Conservation (phyloP, 2,888 invertebrate genomes). For the Lepidonotus clava region DNA sequence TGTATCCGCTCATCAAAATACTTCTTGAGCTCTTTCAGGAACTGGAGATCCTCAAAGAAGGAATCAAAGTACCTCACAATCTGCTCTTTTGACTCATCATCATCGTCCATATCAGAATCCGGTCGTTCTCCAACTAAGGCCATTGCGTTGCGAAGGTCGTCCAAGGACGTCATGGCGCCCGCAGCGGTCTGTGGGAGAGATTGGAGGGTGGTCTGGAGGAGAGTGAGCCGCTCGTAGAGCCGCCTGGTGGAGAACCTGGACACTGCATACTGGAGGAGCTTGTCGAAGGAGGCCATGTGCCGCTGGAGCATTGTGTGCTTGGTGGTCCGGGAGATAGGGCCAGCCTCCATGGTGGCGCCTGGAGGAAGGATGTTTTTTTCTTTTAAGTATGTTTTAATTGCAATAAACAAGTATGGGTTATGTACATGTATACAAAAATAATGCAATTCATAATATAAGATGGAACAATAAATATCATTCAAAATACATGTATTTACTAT, state of each 20-base stretch:
- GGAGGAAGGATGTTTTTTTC: too few species aligned
- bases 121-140: background rate
- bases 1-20: slow-evolving; percentile 75
- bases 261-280: slow-evolving; percentile 71
- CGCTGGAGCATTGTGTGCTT: slow-evolving; percentile 62
- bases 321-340: background rate
- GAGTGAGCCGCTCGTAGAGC: slow-evolving; percentile 66
- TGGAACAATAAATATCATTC: too few species aligned
- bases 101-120: slow-evolving; percentile 51
- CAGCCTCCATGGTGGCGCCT: background rate
- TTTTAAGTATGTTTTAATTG: too few species aligned
- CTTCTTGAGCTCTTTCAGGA: slow-evolving; percentile 70
- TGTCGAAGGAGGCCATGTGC: slow-evolving; percentile 71
- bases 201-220: background rate
- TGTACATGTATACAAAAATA: too few species aligned
- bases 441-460: too few species aligned
- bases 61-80: slow-evolving; percentile 69
- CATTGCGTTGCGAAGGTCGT: background rate
- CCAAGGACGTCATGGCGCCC: too few species aligned
- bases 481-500: too few species aligned
- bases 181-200: too few species aligned
- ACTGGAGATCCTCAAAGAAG: slow-evolving; percentile 71
- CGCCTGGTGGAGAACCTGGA: slow-evolving; percentile 72
- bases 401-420: too few species aligned
- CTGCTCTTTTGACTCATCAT: slow-evolving; percentile 64